Percentiles rank a stretch among this genome's conserved stretches.
phyloP scores from a whole-genome alignment of 2,113 vertebrate species.

The Acanthisitta chloris region DNA sequence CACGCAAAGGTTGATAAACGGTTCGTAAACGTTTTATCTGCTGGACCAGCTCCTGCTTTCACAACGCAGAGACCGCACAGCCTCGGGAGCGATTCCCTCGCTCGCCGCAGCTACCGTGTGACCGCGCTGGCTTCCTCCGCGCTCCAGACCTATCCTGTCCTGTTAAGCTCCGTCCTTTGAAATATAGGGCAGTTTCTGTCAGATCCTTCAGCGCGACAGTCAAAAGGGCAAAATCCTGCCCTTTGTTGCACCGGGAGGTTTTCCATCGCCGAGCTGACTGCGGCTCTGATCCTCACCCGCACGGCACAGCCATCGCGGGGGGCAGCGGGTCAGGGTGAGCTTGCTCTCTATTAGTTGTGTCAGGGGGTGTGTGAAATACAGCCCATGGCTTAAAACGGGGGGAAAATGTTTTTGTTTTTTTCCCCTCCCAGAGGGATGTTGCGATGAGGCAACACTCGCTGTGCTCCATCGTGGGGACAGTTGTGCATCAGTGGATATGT shows the following conservation, averaged over 20 bases:
- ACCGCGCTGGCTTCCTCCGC: background rate
- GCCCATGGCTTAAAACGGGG: fast-evolving
- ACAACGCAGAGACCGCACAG: background rate
- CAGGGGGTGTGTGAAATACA: background rate
- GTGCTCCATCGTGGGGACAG: background rate
- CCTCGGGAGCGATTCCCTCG: background rate
- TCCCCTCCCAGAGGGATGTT: background rate
- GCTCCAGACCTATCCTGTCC: background rate
- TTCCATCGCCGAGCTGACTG: background rate
- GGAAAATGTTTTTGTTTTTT: background rate
- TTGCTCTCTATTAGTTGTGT: too few species aligned
- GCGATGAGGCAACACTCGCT: background rate
- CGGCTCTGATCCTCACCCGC: background rate
- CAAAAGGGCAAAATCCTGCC: background rate
- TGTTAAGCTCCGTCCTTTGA: constrained; percentile 1
- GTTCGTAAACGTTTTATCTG: background rate
- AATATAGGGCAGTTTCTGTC: constrained; percentile 16
- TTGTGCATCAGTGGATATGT: too few species aligned
- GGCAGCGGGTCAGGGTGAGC: too few species aligned
- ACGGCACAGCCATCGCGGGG: too few species aligned
- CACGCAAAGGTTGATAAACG: background rate
- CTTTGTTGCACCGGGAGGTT: background rate
- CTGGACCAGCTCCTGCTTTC: background rate
- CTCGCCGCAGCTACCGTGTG: background rate
- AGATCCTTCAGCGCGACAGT: background rate